Evolutionary conservation across 1,140 invertebrate species (phyloP).

Genomic region (Aphelenchoides fujianensis): DNA sequence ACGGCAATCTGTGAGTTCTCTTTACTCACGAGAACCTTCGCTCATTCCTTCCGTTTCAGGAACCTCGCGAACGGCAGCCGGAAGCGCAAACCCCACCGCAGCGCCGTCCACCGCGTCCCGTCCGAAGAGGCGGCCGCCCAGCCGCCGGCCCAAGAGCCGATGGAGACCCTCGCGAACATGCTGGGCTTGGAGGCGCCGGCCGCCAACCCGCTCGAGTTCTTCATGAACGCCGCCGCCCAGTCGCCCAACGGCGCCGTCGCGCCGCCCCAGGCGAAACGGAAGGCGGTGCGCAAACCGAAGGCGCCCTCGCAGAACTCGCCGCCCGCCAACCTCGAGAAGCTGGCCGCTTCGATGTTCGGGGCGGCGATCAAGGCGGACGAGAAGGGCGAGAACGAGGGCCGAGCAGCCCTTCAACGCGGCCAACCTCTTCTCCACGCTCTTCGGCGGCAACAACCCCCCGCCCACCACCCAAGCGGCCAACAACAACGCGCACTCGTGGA

Average conservation of each 20-base stretch:
- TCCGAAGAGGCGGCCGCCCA: slow-evolving; percentile 5
- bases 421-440: neutral
- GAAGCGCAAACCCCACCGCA: slow-evolving; percentile 32
- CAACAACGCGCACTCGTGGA: neutral
- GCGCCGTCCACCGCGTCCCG: slow-evolving; percentile 21
- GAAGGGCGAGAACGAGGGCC: neutral
- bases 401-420: neutral
- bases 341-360: neutral
- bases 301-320: neutral
- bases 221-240: neutral
- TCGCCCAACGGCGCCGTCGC: neutral
- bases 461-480: neutral
- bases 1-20: neutral
- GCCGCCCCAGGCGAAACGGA: slow-evolving; percentile 9
- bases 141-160: slow-evolving; percentile 1
- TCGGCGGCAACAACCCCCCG: neutral
- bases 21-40: too few relatives aligned
- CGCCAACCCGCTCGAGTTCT: neutral
- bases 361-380: neutral
- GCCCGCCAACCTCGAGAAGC: neutral
- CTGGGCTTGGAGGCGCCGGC: neutral
- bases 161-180: neutral
- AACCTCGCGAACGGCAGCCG: slow-evolving; percentile 28
- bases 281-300: slow-evolving; percentile 8
- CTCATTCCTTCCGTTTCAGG: slow-evolving; percentile 2